These are phyloP conservation scores for Calcarius lapponicus DNA, from an alignment of 2,797 vertebrate species.

Conservation along the genomic window DNA sequence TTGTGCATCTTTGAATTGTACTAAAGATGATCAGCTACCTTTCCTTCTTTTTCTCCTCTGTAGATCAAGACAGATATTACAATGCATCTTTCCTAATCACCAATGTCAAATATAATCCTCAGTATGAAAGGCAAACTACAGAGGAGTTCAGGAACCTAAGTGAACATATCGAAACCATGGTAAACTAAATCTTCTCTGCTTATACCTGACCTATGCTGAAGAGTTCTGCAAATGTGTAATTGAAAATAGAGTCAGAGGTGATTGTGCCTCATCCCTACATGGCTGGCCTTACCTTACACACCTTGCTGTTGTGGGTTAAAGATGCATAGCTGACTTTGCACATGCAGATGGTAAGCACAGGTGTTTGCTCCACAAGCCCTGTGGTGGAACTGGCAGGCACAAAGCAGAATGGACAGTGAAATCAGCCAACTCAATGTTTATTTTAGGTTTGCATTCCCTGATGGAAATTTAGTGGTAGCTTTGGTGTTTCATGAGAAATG, in stretches of 20 bases:
- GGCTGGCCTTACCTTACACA: not conserved
- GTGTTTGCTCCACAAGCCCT: not conserved
- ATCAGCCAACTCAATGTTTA: not conserved
- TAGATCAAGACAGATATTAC: constrained; percentile 75
- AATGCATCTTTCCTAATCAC: constrained; percentile 67
- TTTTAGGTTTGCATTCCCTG: not conserved
- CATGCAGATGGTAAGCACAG: not conserved
- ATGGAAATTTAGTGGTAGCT: not conserved
- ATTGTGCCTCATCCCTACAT: not conserved
- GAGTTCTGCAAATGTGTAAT: not conserved
- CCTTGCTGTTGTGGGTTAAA: not conserved
- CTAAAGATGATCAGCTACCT: not conserved
- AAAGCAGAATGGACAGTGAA: not conserved
- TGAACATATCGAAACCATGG: constrained; percentile 62
- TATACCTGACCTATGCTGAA: not conserved
- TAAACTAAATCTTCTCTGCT: constrained; percentile 35
- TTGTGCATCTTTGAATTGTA: not conserved
- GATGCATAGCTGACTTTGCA: not conserved
- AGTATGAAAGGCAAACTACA: constrained; percentile 67
- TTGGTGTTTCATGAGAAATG: not conserved
- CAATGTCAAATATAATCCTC: constrained; percentile 49
- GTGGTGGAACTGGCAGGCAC: not conserved
- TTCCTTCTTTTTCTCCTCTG: not conserved
- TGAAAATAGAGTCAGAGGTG: not conserved
- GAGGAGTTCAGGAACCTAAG: constrained; percentile 61